Conservation (phyloP, 2,113 vertebrate genomes). For the Hystrix brachyura region DNA sequence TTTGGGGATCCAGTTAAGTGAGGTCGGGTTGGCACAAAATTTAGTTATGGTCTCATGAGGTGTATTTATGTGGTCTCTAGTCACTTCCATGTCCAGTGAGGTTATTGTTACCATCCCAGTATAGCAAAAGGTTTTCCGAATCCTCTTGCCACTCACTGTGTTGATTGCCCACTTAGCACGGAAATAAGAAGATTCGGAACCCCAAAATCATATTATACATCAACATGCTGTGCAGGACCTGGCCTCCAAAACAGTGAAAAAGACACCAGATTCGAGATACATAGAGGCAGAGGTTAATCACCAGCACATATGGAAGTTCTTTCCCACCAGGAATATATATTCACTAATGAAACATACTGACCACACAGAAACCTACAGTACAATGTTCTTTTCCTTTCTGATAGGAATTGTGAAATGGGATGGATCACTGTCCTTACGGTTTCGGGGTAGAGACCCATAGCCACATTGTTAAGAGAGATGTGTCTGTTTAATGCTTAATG, state of each 20-base stretch:
- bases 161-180: background rate
- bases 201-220: background rate
- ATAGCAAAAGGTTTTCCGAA: background rate
- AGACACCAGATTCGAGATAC: background rate
- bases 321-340: background rate
- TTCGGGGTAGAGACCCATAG: background rate
- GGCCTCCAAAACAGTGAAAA: background rate
- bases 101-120: background rate
- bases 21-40: background rate
- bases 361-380: background rate
- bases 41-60: background rate
- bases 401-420: constrained; percentile 40
- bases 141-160: background rate
- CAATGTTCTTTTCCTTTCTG: background rate
- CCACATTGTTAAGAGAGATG: background rate
- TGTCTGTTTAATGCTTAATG: constrained; percentile 22
- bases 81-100: background rate
- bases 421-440: background rate
- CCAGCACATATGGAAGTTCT: background rate
- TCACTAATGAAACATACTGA: background rate
- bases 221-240: background rate
- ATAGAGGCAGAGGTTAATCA: background rate
- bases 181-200: background rate
- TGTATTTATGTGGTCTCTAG: background rate
- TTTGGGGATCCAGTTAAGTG: constrained; percentile 7